Conservation (phyloP, 2,888 invertebrate species). For the Eustalomyia histrio region DNA sequence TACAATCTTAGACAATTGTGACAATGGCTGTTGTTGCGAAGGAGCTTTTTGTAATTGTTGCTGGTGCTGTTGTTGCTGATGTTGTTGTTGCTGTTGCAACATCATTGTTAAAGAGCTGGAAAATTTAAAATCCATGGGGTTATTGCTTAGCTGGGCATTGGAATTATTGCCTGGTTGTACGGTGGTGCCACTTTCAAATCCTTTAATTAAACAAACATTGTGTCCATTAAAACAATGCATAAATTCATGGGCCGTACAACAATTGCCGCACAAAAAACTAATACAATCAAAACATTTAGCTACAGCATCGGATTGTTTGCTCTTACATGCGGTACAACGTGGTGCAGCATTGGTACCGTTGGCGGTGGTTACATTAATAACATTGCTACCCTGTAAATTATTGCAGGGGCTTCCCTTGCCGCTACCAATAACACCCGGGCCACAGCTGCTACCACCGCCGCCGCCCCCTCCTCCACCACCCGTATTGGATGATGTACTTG, state of each 20-base stretch:
- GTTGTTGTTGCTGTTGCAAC: conserved; percentile 75
- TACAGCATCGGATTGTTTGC: conserved; percentile 95
- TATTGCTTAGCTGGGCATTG: conserved; percentile 66
- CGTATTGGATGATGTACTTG: conserved; percentile 66
- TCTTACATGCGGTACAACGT: conserved; percentile 97
- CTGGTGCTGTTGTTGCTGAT: conserved; percentile 69
- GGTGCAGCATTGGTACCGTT: conserved; percentile 80
- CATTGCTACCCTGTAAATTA: conserved; percentile 66
- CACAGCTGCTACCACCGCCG: conserved; percentile 50
- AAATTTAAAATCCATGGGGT: conserved; percentile 71
- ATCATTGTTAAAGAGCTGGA: conserved; percentile 76
- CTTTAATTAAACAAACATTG: conserved; percentile 84
- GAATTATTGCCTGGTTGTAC: conserved; percentile 33
- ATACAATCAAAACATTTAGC: conserved; percentile 98
- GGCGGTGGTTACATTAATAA: conserved; percentile 78
- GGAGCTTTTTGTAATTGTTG: conserved; percentile 66
- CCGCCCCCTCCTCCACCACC: conserved; percentile 59
- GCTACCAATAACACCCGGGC: conserved; percentile 63
- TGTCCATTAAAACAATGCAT: conserved; percentile 99
- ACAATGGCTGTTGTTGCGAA: conserved; percentile 70
- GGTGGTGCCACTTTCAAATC: conserved; percentile 70
- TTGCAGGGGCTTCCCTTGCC: conserved; percentile 68
- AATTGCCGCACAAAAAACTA: conserved; percentile 96
- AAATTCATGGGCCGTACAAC: conserved; percentile 99
- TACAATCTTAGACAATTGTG: conserved; percentile 77